Evolutionary conservation across 2,797 vertebrate genomes (phyloP).

Genomic region (Xiphophorus birchmanni): DNA sequence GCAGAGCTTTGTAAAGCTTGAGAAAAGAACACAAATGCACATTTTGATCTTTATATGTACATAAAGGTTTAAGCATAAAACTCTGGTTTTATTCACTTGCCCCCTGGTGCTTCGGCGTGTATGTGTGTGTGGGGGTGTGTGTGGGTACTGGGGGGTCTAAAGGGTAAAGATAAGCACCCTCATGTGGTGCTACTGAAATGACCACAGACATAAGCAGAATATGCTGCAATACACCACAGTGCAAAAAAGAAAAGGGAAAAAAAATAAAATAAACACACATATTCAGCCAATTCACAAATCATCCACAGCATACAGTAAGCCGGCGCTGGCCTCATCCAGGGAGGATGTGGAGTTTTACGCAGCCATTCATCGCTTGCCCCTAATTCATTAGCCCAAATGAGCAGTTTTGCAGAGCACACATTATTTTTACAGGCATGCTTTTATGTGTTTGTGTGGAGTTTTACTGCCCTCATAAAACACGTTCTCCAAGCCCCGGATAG

Average conservation of each 20-base stretch:
- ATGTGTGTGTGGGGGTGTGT: neutral
- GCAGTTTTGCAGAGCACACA: constrained; percentile 77
- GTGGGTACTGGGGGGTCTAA: constrained; percentile 4
- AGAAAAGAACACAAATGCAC: neutral
- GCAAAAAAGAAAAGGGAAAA: neutral
- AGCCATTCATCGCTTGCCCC: constrained; percentile 65
- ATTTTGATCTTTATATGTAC: neutral
- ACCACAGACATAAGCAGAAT: constrained; percentile 10
- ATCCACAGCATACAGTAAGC: constrained; percentile 32
- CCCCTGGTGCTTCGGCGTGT: constrained; percentile 9
- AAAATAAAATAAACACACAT: neutral
- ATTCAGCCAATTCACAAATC: constrained; percentile 36
- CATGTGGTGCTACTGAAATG: constrained; percentile 17
- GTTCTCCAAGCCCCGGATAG: constrained; percentile 78
- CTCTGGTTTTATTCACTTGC: neutral
- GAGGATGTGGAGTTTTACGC: constrained; percentile 68
- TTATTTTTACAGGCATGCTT: constrained; percentile 78
- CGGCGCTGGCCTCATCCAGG: constrained; percentile 49
- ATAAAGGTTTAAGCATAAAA: neutral
- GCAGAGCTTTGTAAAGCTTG: neutral
- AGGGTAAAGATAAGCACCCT: constrained; percentile 19
- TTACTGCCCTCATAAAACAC: constrained; percentile 80
- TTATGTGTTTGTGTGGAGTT: constrained; percentile 83
- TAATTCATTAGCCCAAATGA: constrained; percentile 82
- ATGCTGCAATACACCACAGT: neutral